Evolutionary conservation across 2,113 vertebrate species (phyloP), one percentile per base, ranked within the genome.

Genomic region (Corvus moneduloides): DNA sequence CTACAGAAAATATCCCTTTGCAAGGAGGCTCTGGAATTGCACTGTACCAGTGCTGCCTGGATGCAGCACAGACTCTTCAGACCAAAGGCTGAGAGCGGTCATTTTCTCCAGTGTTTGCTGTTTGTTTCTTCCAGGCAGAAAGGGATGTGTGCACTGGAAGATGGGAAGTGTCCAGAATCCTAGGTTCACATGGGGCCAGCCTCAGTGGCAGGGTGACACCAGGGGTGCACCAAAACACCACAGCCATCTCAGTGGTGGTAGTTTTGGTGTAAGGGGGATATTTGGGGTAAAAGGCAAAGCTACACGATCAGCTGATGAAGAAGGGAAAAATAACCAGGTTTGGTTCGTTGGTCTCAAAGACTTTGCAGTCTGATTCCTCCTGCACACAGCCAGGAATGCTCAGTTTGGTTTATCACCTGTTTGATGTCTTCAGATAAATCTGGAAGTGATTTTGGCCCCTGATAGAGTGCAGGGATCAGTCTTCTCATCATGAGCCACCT

Each of bases 401-500:
- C 1, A 0, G 35, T 22, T 76, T 71, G 48, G 4, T 51, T 92
- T 80, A 62, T 86, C 33, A 27, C 21, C 62, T 64, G 4, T 74
- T 63, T 52, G 44, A 56, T 39, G 17, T 24, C 35, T 48, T 28
- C 24, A 39, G 19, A 16, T 52, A 84, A 72, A 87, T 49, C 21
- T 67, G 52, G 66, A 51, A 62, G 30, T 30, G 17, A 13, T 72
- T 52, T 39, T 87, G 76, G 37, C 32, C 13, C 6, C n/a, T 44
- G 21, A 15, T 46, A 30, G 54, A 79, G 43, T 2, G 1, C 35
- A 26, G 37, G 19, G 51, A 28, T 26, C 1, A 4, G 48, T 37
- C 21, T 94, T 44, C 28, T 72, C 0, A 0, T 30, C 1, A 3
- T 22, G 17, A 64, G 28, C 2, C 16, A 84, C 30, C 5, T 1